These are phyloP conservation scores for Creontiades dilutus DNA, from an alignment of 2,888 invertebrate genomes.

Conservation along the genomic window DNA sequence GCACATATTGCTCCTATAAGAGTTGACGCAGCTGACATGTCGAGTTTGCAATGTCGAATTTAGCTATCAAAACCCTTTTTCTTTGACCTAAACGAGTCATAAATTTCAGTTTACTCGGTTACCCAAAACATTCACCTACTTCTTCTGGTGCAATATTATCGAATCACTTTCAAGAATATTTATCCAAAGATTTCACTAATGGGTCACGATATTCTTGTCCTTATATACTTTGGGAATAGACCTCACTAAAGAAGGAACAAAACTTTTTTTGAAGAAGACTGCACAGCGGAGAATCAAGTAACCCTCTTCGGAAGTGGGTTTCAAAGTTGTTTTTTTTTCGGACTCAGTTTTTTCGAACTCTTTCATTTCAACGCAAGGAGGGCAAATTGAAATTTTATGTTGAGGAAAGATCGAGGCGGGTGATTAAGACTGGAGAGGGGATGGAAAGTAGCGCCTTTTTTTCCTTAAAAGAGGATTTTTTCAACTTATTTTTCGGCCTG, in stretches of 20 bases:
- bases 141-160: no score
- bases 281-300: no score
- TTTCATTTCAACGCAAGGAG: neutral
- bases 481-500: neutral
- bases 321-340: neutral
- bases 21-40: no score
- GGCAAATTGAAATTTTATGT: constrained; percentile 22
- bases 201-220: neutral
- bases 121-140: no score
- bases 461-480: neutral
- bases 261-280: neutral
- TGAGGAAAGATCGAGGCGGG: neutral
- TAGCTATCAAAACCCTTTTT: no score
- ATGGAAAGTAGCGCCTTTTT: neutral
- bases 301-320: neutral
- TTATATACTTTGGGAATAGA: neutral
- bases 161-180: no score
- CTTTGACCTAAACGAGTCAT: no score
- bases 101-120: no score
- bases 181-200: no score
- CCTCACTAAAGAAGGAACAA: neutral
- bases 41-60: no score
- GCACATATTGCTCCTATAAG: no score
- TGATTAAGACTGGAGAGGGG: constrained; percentile 1
- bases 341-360: neutral